Conservation (phyloP, 1,140 invertebrate species). For the Manduca sexta region DNA sequence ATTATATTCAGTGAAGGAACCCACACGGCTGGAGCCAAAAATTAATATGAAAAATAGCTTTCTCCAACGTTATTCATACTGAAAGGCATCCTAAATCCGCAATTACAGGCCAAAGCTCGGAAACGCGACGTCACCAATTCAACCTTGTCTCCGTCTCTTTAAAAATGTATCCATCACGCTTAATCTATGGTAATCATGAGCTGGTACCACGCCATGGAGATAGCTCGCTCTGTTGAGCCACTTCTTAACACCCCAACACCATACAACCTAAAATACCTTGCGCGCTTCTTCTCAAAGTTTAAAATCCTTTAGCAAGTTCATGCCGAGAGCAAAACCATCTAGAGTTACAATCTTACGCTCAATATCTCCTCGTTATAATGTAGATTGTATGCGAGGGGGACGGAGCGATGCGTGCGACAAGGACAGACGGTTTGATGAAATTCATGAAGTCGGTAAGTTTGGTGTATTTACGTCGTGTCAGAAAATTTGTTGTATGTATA, state of each 20-base stretch:
- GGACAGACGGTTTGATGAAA: conserved; percentile 27
- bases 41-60: too few species aligned
- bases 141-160: too few species aligned
- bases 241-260: not conserved
- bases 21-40: too few species aligned
- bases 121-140: too few species aligned
- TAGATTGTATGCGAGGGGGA: conserved; percentile 32
- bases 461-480: conserved; percentile 8
- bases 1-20: too few species aligned
- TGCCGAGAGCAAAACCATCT: not conserved
- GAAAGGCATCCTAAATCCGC: too few species aligned
- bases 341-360: conserved; percentile 31
- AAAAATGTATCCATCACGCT: too few species aligned
- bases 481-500: conserved; percentile 12
- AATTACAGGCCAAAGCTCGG: too few species aligned
- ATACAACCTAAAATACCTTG: not conserved
- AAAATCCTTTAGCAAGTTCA: not conserved
- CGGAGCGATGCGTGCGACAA: conserved; percentile 6
- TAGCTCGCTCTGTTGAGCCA: not conserved
- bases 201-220: not conserved
- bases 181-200: conserved; percentile 2
- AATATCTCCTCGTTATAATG: conserved; percentile 43
- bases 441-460: conserved; percentile 30
- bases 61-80: too few species aligned
- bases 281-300: not conserved